Base-by-base conservation (phyloP, 2,113 vertebrate species). In the Lampris incognitus region DNA sequence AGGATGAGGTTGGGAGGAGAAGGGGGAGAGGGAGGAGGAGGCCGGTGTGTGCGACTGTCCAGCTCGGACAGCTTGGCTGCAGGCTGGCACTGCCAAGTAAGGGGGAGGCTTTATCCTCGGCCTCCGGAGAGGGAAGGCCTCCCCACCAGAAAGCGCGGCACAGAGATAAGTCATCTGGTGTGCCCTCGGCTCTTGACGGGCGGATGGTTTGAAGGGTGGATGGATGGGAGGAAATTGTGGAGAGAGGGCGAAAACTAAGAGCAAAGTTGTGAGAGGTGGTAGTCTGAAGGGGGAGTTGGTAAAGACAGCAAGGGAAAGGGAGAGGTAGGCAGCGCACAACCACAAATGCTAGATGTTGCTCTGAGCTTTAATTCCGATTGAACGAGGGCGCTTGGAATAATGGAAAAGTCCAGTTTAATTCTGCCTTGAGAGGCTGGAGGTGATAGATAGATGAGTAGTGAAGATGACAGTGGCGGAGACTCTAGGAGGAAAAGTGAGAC, bases 1-100 rank as follows among this genome's bases (percentile, higher is more conserved):
- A 70, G 39, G 66, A 24, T 48, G 40, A 62, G 54, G 82, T 79
- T 51, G 85, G 37, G 24, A 46, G 9, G 58, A 38, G 66, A 48
- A 37, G 74, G 74, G 68, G 67, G 54, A 54, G 63, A 7, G 79
- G 76, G 81, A 42, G 63, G 74, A 77, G 72, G 58, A 37, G 72
- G 79, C 66, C 66, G 84, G 58, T 69, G 71, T 68, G 76, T 74
- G 61, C 72, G 69, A 61, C 59, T 66, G 71, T 67, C 40, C 10
- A 64, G 76, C 81, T 50, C 77, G 81, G 88, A 81, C 76, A 78
- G 76, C 79, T 74, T 83, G 78, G 76, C 76, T 84, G 89, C 85
- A 86, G 85, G 84, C 88, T 91, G 85, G 85, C 79, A 82, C 81
- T 82, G 79, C 86, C 87, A 79, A 78, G 85, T 7, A 46, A 68